Percentiles rank a stretch among this genome's conserved stretches.
Evolutionary conservation across 2,888 invertebrate species (phyloP).

Genomic region (Agonopterix heracliana): DNA sequence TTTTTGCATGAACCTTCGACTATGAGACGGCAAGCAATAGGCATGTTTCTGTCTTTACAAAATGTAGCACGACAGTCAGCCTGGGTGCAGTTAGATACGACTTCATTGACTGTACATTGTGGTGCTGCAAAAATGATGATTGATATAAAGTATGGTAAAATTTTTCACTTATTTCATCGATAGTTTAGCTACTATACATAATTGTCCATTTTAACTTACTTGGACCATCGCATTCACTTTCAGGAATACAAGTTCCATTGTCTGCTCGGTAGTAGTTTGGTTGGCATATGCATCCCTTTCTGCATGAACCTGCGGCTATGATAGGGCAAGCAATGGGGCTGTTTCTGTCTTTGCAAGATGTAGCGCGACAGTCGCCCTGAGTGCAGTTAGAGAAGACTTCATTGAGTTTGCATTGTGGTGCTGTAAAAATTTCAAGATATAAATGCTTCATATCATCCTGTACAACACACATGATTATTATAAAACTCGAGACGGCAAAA

Average conservation of each 20-base stretch:
- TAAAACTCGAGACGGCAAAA: no score
- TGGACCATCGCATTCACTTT: constrained; percentile 3
- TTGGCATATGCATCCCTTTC: constrained; percentile 16
- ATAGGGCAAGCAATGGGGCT: background rate
- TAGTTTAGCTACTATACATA: no score
- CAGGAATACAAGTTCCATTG: constrained; percentile 18
- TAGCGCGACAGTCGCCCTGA: constrained; percentile 5
- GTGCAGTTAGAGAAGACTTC: constrained; percentile 11
- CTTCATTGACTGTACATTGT: constrained; percentile 9
- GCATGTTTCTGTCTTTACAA: constrained; percentile 8
- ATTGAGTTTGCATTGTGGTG: background rate
- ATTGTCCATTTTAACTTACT: background rate
- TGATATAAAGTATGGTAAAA: no score
- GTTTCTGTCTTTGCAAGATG: constrained; percentile 7
- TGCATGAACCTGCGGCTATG: constrained; percentile 4
- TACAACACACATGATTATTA: no score
- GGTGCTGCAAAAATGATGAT: no score
- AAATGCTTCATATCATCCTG: no score
- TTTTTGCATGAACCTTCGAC: constrained; percentile 7
- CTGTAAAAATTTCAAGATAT: no score
- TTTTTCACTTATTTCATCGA: no score
- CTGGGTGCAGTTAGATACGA: constrained; percentile 11
- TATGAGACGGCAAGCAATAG: constrained; percentile 1
- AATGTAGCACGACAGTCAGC: constrained; percentile 6
- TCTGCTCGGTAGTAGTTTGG: constrained; percentile 12